phyloP scores from a whole-genome alignment of 2,888 invertebrate species.

The Didymodactylos carnosus region DNA sequence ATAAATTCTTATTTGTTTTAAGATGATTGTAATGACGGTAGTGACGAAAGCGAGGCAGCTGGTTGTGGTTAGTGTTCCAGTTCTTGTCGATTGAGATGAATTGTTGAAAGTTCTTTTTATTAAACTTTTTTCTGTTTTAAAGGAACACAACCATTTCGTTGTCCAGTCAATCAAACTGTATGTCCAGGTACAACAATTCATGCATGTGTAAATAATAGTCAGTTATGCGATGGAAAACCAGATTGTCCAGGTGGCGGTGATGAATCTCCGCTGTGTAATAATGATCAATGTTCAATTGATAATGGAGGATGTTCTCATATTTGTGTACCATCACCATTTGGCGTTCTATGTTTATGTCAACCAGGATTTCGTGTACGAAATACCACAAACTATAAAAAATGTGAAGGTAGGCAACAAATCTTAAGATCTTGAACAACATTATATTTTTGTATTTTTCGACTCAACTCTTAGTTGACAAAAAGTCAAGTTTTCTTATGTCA shows the following conservation, averaged over 20 bases:
- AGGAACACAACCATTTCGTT: slow-evolving; percentile 25
- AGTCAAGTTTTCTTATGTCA: no score
- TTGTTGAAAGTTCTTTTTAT: no score
- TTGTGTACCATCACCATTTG: slow-evolving; percentile 39
- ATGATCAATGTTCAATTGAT: slow-evolving; percentile 29
- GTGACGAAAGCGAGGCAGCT: not conserved
- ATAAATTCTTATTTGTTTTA: not conserved
- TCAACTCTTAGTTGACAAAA: no score
- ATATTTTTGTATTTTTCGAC: not conserved
- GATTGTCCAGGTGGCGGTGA: slow-evolving; percentile 72
- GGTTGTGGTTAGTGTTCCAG: not conserved
- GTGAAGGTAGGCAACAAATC: no score
- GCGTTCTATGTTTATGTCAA: slow-evolving; percentile 74
- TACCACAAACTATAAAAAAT: slow-evolving; percentile 6
- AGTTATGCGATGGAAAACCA: slow-evolving; percentile 53
- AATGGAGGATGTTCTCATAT: slow-evolving; percentile 34
- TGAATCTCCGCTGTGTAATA: slow-evolving; percentile 67
- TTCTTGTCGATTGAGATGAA: no score
- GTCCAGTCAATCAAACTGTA: slow-evolving; percentile 48
- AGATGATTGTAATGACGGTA: slow-evolving; percentile 10
- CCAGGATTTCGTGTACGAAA: slow-evolving; percentile 44
- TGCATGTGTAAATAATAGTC: slow-evolving; percentile 59
- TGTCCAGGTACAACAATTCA: slow-evolving; percentile 46
- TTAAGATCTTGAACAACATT: not conserved
- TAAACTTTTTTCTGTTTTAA: not conserved